These are phyloP conservation scores for Drosophila micromelanica DNA, from an alignment of 1,140 invertebrate species.

Conservation along the genomic window DNA sequence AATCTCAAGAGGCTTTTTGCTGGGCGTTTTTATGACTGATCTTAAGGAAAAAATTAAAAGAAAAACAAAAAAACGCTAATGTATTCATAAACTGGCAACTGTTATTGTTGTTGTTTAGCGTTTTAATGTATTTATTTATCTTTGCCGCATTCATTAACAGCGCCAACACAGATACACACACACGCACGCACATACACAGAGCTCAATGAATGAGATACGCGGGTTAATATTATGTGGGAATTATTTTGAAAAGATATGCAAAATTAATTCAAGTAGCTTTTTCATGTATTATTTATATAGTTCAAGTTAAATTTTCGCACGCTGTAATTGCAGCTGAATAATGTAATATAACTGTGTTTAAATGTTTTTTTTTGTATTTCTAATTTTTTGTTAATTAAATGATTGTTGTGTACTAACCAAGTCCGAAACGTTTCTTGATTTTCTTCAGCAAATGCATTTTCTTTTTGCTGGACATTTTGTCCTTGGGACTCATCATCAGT, in stretches of 20 bases:
- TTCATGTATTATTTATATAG: constrained; percentile 68
- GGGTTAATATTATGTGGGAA: constrained; percentile 78
- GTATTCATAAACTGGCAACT: constrained; percentile 60
- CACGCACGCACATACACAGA: constrained; percentile 2
- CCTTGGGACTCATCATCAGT: constrained; percentile 74
- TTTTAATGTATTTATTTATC: constrained; percentile 66
- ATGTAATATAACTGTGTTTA: constrained; percentile 13
- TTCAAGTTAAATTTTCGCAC: constrained; percentile 61
- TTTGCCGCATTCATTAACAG: constrained; percentile 73
- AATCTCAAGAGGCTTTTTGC: constrained; percentile 59
- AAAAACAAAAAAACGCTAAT: constrained; percentile 58
- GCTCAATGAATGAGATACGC: constrained; percentile 42
- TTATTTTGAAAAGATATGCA: constrained; percentile 37
- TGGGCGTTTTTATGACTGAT: constrained; percentile 7
- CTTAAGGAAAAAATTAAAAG: constrained; percentile 3
- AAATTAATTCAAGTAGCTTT: constrained; percentile 47
- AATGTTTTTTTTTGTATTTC: background rate
- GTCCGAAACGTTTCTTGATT: constrained; percentile 85
- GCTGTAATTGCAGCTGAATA: constrained; percentile 44
- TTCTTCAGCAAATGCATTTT: constrained; percentile 86
- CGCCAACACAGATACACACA: background rate
- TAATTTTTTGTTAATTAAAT: background rate
- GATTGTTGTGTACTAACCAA: constrained; percentile 82
- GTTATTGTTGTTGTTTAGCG: constrained; percentile 26
- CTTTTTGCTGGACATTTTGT: constrained; percentile 84